Evolutionary conservation across 1,140 invertebrate species (phyloP).

Genomic region (Leptonema lineaticorne): DNA sequence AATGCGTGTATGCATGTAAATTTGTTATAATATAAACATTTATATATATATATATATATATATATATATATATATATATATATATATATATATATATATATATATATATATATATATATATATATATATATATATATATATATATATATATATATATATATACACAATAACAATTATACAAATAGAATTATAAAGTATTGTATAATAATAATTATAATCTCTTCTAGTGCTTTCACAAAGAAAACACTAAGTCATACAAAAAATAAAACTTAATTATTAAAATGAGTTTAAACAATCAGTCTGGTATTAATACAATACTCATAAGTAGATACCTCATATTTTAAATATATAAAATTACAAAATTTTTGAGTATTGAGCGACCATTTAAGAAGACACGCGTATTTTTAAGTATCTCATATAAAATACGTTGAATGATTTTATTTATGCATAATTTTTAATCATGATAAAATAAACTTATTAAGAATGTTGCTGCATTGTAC

Average conservation of each 20-base stretch:
- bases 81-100: too few relatives aligned
- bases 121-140: too few relatives aligned
- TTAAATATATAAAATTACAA: background rate
- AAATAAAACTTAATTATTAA: slow-evolving; percentile 7
- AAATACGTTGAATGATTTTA: background rate
- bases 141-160: too few relatives aligned
- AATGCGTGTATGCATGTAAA: too few relatives aligned
- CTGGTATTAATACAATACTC: slow-evolving; percentile 3
- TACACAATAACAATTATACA: too few relatives aligned
- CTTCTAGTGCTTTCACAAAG: background rate
- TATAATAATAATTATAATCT: background rate
- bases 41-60: too few relatives aligned
- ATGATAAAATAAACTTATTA: background rate
- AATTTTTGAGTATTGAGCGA: slow-evolving; percentile 12
- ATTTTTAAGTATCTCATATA: background rate
- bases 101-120: too few relatives aligned
- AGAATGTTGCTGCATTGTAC: background rate
- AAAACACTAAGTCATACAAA: background rate
- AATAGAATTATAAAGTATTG: background rate
- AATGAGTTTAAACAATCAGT: too few relatives aligned
- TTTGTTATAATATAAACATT: too few relatives aligned
- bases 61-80: too few relatives aligned
- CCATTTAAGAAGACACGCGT: background rate
- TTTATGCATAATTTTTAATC: background rate
- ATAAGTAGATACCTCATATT: background rate